A percentile compares a stretch with the other conserved stretches of the same genome.
These are phyloP conservation scores for Bellardia bayeri DNA, from an alignment of 2,888 invertebrate species.

Conservation along the genomic window DNA sequence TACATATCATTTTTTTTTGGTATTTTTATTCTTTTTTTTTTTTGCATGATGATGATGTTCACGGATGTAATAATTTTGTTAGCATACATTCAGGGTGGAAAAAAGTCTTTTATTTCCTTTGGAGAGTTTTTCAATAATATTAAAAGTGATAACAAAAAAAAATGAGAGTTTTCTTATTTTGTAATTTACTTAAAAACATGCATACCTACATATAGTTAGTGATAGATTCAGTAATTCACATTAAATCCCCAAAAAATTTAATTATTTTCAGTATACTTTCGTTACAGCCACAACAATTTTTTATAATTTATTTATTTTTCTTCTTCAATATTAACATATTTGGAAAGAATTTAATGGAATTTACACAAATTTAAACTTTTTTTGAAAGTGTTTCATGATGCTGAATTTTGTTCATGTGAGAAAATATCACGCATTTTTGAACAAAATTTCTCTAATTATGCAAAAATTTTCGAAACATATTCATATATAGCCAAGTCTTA, in stretches of 20 bases:
- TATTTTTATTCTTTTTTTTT: slow-evolving; percentile 27
- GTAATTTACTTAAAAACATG: neutral
- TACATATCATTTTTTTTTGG: neutral
- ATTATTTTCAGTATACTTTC: too few relatives aligned
- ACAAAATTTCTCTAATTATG: too few relatives aligned
- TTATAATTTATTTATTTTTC: neutral
- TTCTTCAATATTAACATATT: neutral
- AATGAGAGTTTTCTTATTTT: neutral
- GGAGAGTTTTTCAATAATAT: neutral
- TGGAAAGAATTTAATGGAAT: too few relatives aligned
- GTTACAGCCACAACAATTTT: too few relatives aligned
- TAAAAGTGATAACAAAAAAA: slow-evolving; percentile 3
- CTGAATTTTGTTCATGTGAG: neutral
- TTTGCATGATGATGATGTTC: neutral
- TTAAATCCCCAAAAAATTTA: too few relatives aligned
- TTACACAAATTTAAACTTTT: too few relatives aligned
- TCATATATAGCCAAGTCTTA: too few relatives aligned
- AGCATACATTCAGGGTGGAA: neutral
- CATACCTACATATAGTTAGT: neutral
- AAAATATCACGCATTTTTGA: neutral
- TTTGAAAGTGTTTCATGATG: neutral
- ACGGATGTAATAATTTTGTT: slow-evolving; percentile 20
- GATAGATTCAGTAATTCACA: neutral
- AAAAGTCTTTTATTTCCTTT: slow-evolving; percentile 17
- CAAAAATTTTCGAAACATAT: too few relatives aligned